phyloP scores from a whole-genome alignment of 2,888 invertebrate species.

The Platerodrilus igneus region DNA sequence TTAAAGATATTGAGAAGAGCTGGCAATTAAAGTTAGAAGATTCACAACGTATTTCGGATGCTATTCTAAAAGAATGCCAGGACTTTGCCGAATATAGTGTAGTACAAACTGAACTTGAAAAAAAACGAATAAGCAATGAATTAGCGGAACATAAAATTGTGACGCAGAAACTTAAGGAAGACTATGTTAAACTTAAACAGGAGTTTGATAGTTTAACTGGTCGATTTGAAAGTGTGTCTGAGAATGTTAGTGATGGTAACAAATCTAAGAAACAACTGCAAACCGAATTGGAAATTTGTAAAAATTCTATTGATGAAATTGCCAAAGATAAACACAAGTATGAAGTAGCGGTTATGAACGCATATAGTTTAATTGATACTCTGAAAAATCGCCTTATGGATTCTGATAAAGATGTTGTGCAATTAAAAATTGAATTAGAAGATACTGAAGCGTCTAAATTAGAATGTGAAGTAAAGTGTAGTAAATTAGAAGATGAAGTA shows the following conservation, averaged over 20 bases:
- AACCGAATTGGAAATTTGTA: conserved; percentile 34
- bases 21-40: conserved; percentile 47
- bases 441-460: conserved; percentile 39
- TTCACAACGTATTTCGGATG: conserved; percentile 48
- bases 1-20: conserved; percentile 46
- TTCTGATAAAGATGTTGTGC: conserved; percentile 58
- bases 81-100: conserved; percentile 53
- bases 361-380: conserved; percentile 57
- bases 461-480: conserved; percentile 38
- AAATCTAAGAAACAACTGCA: too few species aligned
- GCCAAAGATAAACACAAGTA: conserved; percentile 54
- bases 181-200: conserved; percentile 17
- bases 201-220: conserved; percentile 18
- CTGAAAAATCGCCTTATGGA: conserved; percentile 54
- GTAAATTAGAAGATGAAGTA: conserved; percentile 36
- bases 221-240: conserved; percentile 23
- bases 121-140: conserved; percentile 47
- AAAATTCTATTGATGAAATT: conserved; percentile 48
- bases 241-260: conserved; percentile 27
- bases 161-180: conserved; percentile 24
- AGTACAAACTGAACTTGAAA: conserved; percentile 53
- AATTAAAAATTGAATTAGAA: conserved; percentile 48
- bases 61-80: conserved; percentile 53
- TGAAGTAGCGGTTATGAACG: conserved; percentile 56
- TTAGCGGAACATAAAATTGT: conserved; percentile 30